Conservation (phyloP, 1,140 invertebrate genomes). For the Drosophila punjabiensis region DNA sequence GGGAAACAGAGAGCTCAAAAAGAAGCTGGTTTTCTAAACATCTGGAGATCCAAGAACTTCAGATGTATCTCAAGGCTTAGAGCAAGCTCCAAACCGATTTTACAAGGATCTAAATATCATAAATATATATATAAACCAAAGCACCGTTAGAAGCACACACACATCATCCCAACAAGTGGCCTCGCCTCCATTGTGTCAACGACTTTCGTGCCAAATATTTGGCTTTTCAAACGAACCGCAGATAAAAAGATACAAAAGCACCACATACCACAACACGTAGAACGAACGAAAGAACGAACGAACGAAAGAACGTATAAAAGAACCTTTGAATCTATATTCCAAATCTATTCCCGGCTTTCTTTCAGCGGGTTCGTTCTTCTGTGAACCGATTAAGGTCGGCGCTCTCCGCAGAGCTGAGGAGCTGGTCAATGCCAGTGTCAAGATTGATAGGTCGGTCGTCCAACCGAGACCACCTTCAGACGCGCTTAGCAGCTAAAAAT, state of each 20-base stretch:
- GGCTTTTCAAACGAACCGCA: slow-evolving; percentile 2
- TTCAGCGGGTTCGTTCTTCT: slow-evolving; percentile 4
- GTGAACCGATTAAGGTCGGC: slow-evolving; percentile 9
- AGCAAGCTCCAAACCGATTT: background rate
- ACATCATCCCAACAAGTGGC: slow-evolving; percentile 1
- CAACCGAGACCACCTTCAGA: slow-evolving; percentile 8
- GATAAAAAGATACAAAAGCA: slow-evolving; percentile 9
- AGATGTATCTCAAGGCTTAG: background rate
- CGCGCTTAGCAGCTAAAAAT: background rate
- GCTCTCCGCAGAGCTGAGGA: slow-evolving; percentile 10
- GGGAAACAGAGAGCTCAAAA: background rate
- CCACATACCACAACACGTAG: background rate
- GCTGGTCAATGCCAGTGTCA: slow-evolving; percentile 48
- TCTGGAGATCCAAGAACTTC: background rate
- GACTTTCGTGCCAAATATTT: slow-evolving; percentile 71
- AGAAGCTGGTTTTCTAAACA: background rate
- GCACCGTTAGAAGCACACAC: background rate
- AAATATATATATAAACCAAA: background rate
- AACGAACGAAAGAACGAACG: slow-evolving; percentile 2
- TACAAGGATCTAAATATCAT: background rate
- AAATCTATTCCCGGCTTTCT: slow-evolving; percentile 26
- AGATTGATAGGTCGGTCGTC: slow-evolving; percentile 17
- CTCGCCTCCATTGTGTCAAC: slow-evolving; percentile 62
- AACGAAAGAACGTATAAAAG: background rate
- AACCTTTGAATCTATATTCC: slow-evolving; percentile 20